phyloP scores from a whole-genome alignment of 1,140 invertebrate species.

The Sitophilus oryzae region DNA sequence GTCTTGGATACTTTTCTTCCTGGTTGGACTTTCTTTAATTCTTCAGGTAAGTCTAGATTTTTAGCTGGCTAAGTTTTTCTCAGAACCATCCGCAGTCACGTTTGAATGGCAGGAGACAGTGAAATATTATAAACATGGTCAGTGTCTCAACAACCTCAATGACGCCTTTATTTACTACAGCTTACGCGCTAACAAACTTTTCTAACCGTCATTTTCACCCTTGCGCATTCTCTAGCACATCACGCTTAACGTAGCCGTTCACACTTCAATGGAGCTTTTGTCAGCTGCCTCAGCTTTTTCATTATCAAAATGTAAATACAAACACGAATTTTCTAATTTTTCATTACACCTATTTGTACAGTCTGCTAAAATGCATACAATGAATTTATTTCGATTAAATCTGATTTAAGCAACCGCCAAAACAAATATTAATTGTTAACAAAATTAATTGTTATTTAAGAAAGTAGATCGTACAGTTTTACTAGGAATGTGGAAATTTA shows the following conservation, averaged over 20 bases:
- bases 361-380: too few relatives aligned
- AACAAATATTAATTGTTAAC: too few relatives aligned
- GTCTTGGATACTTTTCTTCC: slow-evolving; percentile 42
- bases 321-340: too few relatives aligned
- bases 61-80: slow-evolving; percentile 16
- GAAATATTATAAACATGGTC: slow-evolving; percentile 31
- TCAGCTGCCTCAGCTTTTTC: neutral
- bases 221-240: slow-evolving; percentile 5
- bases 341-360: too few relatives aligned
- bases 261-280: neutral
- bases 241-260: neutral
- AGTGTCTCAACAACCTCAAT: slow-evolving; percentile 25
- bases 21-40: slow-evolving; percentile 35
- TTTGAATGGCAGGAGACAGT: slow-evolving; percentile 29
- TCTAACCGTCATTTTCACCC: slow-evolving; percentile 14
- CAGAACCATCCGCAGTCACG: slow-evolving; percentile 5
- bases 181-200: slow-evolving; percentile 9
- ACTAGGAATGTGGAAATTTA: too few relatives aligned
- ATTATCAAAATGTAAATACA: too few relatives aligned
- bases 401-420: too few relatives aligned
- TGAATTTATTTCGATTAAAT: too few relatives aligned
- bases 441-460: too few relatives aligned
- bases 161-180: slow-evolving; percentile 1
- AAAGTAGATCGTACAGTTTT: too few relatives aligned
- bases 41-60: slow-evolving; percentile 40